phyloP scores from a whole-genome alignment of 37 sponge, comb jelly and placozoan species.

The Bolinopsis microptera region DNA sequence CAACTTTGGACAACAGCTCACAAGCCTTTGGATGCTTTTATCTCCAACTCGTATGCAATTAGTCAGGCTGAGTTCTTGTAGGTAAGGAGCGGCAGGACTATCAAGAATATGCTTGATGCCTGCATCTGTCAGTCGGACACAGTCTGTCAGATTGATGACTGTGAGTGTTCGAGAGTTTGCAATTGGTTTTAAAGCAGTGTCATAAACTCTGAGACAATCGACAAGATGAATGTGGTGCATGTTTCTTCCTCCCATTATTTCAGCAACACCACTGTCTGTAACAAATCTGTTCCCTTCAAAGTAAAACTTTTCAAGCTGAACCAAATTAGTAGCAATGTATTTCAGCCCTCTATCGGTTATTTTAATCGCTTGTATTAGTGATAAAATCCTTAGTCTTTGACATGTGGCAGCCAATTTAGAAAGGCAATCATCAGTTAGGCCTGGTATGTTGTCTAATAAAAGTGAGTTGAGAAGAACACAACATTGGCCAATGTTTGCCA shows the following conservation, averaged over 20 bases:
- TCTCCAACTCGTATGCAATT: slow-evolving; percentile 55
- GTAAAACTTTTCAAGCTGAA: slow-evolving; percentile 51
- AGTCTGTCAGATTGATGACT: slow-evolving; percentile 39
- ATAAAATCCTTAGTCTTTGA: background rate
- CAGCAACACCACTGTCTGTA: slow-evolving; percentile 41
- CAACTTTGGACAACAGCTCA: slow-evolving; percentile 15
- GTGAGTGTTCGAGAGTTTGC: background rate
- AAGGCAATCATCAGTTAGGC: slow-evolving; percentile 36
- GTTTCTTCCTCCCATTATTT: background rate
- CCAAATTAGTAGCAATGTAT: background rate
- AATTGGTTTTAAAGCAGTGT: background rate
- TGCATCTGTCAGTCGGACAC: slow-evolving; percentile 39
- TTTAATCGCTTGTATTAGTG: slow-evolving; percentile 29
- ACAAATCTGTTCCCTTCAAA: slow-evolving; percentile 50
- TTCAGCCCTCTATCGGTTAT: slow-evolving; percentile 27
- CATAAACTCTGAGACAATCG: slow-evolving; percentile 55
- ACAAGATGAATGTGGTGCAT: slow-evolving; percentile 58
- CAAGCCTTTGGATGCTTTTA: background rate
- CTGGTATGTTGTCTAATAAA: slow-evolving; percentile 13
- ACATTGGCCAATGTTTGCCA: slow-evolving; percentile 51
- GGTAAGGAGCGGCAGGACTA: background rate
- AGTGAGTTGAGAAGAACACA: background rate
- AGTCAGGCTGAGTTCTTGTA: slow-evolving; percentile 5
- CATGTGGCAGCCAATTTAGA: slow-evolving; percentile 59
- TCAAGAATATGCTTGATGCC: slow-evolving; percentile 14